Base-by-base conservation (phyloP, 2,888 invertebrate genomes). In the Odontomyia ornata region DNA sequence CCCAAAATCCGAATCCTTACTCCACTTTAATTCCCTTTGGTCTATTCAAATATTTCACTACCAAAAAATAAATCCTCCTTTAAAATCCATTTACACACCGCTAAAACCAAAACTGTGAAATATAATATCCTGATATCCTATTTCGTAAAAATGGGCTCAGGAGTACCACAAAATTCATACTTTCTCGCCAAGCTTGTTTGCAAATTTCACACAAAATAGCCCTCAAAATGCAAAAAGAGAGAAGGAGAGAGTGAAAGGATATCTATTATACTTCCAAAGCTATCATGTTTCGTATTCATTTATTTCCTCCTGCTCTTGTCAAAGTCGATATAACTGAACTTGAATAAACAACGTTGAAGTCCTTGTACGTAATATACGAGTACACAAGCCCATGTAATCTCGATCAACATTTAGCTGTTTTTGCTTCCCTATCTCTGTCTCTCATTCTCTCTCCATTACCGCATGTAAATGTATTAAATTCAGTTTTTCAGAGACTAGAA, bases 281-380 rank as follows among this genome's bases (percentile, higher is more conserved):
- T 52, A 52, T 52, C 52, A 52, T 52, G 52, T 52, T 52, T 52
- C 52, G 52, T 15, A 52, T 52, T 18, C 52, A 52, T 52, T 52
- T n/a, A 52, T 9, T 18, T 52, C 18, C 52, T 52, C 52, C 18
- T 15, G 15, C 52, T 52, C 52, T 15, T 52, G 15, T 52, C 52
- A 18, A 52, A 52, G 13, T 9, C 52, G 18, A 52, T 52, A 13
- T 52, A 52, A n/a, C 15, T 52, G 52, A 36, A 18, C 52, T 9
- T 52, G 52, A 52, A 52, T 15, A 52, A 52, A 18, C 36, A 36
- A 5, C 36, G 36, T 36, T n/a, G 9, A 36, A 18, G 13, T 52
- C 52, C 52, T n/a, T n/a, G 52, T 13, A 13, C 52, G 15, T 52
- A 15, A 18, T 52, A 52, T 18, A n/a, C n/a, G n/a, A n/a, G n/a